Percentiles rank a stretch among this genome's conserved stretches.
Conservation (phyloP, 2,888 invertebrate genomes). For the Philonicus albiceps region DNA sequence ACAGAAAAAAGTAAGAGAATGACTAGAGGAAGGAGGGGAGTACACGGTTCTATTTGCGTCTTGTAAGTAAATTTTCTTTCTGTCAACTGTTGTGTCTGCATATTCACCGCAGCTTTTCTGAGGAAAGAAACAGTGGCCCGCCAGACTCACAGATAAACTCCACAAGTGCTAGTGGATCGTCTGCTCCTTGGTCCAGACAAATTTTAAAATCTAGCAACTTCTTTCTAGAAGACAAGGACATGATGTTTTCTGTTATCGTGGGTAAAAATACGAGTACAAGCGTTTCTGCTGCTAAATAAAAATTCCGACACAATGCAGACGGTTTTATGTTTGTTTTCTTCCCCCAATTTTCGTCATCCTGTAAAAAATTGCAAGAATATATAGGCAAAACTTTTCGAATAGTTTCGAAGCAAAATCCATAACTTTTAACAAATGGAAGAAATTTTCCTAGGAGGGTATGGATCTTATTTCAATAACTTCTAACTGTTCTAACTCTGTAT, state of each 20-base stretch:
- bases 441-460: neutral
- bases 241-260: slow-evolving; percentile 15
- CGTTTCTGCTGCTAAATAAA: slow-evolving; percentile 18
- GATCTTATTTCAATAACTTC: neutral
- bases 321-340: neutral
- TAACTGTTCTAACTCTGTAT: neutral
- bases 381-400: neutral
- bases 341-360: neutral
- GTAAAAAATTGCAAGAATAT: neutral
- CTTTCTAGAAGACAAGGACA: slow-evolving; percentile 7
- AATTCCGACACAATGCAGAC: slow-evolving; percentile 10
- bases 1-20: neutral
- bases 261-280: neutral
- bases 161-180: neutral
- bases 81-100: slow-evolving; percentile 22
- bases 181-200: neutral
- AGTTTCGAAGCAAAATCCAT: neutral
- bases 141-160: neutral
- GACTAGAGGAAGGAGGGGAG: neutral
- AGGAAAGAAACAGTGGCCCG: neutral
- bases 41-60: neutral
- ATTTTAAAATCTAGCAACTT: neutral
- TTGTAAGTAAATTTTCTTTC: slow-evolving; percentile 24
- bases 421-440: neutral
- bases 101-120: neutral